Base-by-base conservation (phyloP, 2,113 vertebrate species). In the Pteronura brasiliensis region DNA sequence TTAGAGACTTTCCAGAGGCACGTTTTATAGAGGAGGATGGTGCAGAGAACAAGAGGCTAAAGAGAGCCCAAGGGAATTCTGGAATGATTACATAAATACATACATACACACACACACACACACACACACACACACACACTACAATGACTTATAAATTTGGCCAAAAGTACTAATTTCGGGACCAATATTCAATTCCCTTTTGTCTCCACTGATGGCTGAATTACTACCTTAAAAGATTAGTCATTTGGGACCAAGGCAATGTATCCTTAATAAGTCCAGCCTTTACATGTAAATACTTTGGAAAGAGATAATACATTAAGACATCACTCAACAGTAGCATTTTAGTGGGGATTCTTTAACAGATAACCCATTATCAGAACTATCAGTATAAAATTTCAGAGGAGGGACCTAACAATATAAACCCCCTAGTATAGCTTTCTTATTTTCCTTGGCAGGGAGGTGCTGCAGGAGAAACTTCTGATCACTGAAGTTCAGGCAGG, bases 341-440 rank as follows among this genome's bases (percentile, higher is more conserved):
- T 91, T 91, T 85, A 81, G 15, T 27, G 6, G 10, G 20, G 77
- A 67, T 55, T 90, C 11, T 95, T 95, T 61, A 97, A 27, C n/a
- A 87, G 15, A 31, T 42, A 86, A 72, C 9, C 21, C 76, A 10
- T 34, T 91, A 55, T 34, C 7, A 72, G 42, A 82, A 29, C 0
- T 42, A n/a, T 47, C 31, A 47, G 3, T 23, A 3, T 34, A 81
- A 93, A 76, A 49, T 61, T 2, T n/a, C 47, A 42, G 25, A 61
- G 15, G 17, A 61, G 8, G 2, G 36, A 14, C n/a, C 12, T 34
- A 3, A 52, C 4, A 61, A 7, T 39, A n/a, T 27, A 44, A 52
- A 92, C 12, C 5, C 7, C 11, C 2, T 7, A 76, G 4, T 44
- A 34, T 3, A 77, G 18, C 23, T 65, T 76, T 55, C 55, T 92